phyloP scores from a whole-genome alignment of 1,140 invertebrate genomes.

The Sycobia sp. region DNA sequence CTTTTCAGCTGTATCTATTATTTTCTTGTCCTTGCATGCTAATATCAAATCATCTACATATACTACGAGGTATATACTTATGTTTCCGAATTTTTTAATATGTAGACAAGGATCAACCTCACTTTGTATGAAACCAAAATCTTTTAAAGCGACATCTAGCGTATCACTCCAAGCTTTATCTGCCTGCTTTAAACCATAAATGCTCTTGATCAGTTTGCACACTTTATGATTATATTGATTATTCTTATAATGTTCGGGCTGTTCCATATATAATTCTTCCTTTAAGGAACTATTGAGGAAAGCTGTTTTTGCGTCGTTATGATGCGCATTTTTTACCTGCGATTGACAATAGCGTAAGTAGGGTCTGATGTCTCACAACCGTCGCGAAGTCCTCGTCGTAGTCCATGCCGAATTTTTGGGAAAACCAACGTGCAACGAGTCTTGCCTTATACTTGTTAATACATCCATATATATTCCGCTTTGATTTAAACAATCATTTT shows the following conservation, averaged over 20 bases:
- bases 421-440: conserved; percentile 33
- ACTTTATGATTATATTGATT: conserved; percentile 36
- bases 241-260: conserved; percentile 39
- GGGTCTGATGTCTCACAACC: conserved; percentile 22
- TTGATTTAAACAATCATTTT: no score
- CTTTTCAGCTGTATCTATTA: background rate
- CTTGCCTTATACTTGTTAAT: conserved; percentile 26
- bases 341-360: conserved; percentile 48
- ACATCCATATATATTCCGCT: no score
- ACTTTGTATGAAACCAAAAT: background rate
- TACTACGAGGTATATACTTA: background rate
- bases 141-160: conserved; percentile 5
- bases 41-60: conserved; percentile 14
- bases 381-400: conserved; percentile 48
- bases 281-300: conserved; percentile 39
- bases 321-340: conserved; percentile 49
- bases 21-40: no score
- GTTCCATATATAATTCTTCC: conserved; percentile 51
- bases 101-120: background rate
- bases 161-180: conserved; percentile 13
- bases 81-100: background rate
- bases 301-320: conserved; percentile 50
- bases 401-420: no score
- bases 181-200: conserved; percentile 14
- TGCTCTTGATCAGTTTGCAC: conserved; percentile 33